Conservation (phyloP, 1,140 invertebrate species). For the Pseudoatta argentina region DNA sequence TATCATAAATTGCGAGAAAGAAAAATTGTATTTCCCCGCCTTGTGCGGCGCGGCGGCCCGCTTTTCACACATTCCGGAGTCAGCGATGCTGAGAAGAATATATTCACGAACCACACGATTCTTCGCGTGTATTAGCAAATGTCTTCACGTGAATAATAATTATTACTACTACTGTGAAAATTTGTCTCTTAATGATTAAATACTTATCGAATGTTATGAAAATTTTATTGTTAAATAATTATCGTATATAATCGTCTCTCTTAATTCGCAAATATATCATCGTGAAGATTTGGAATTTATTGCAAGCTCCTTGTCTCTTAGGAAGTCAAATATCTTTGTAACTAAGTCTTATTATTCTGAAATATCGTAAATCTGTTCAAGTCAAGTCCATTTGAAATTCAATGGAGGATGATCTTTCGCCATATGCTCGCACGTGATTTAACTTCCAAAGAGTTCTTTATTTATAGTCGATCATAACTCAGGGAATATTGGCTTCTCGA, state of each 20-base stretch:
- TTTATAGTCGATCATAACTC: conserved; percentile 19
- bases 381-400: conserved; percentile 14
- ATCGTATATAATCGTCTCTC: neutral
- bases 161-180: neutral
- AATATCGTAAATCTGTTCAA: conserved; percentile 1
- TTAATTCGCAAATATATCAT: neutral
- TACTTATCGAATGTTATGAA: neutral
- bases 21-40: conserved; percentile 45
- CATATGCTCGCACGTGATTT: neutral
- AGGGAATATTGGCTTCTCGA: neutral
- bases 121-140: neutral
- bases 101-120: neutral
- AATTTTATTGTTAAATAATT: neutral
- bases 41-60: conserved; percentile 23
- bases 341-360: conserved; percentile 4
- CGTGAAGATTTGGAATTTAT: neutral
- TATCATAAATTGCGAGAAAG: conserved; percentile 58
- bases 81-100: neutral
- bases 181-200: neutral
- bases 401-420: neutral
- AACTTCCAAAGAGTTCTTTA: conserved; percentile 6
- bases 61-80: conserved; percentile 27
- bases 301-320: too few relatives aligned
- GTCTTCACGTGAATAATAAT: neutral
- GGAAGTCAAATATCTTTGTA: neutral